phyloP scores from a whole-genome alignment of 2,113 vertebrate genomes.

The Phylloscopus trochilus region DNA sequence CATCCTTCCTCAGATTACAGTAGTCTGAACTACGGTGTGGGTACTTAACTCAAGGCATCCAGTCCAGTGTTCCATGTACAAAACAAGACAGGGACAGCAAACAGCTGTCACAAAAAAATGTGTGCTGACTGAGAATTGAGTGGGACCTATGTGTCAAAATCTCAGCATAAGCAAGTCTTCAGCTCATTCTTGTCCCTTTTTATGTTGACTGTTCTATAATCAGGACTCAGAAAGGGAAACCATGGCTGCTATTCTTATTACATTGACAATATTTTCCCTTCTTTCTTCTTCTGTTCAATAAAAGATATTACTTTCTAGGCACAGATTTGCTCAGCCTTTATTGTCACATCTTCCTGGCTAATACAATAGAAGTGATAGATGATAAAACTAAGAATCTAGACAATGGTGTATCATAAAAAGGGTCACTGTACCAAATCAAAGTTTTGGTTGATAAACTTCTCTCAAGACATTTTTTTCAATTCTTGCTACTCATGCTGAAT shows the following conservation, averaged over 20 bases:
- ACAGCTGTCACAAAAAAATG: too few species aligned
- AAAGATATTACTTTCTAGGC: neutral
- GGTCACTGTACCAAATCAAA: neutral
- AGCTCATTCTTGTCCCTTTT: neutral
- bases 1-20: neutral
- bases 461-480: neutral
- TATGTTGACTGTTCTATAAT: neutral
- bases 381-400: neutral
- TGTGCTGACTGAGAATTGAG: neutral
- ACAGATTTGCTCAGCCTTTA: neutral
- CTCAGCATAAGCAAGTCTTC: neutral
- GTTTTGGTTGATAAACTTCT: neutral
- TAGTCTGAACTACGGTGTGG: neutral
- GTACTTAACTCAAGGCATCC: neutral
- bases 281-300: neutral
- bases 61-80: neutral
- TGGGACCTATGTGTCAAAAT: neutral
- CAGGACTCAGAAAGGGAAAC: neutral
- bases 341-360: neutral
- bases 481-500: neutral
- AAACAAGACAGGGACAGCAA: neutral
- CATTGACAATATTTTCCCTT: neutral
- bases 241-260: neutral
- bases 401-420: neutral
- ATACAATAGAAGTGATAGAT: neutral